Percentiles rank a stretch among this genome's conserved stretches.
These are phyloP conservation scores for Amphipyra tragopoginis DNA, from an alignment of 2,888 invertebrate species.

Conservation along the genomic window DNA sequence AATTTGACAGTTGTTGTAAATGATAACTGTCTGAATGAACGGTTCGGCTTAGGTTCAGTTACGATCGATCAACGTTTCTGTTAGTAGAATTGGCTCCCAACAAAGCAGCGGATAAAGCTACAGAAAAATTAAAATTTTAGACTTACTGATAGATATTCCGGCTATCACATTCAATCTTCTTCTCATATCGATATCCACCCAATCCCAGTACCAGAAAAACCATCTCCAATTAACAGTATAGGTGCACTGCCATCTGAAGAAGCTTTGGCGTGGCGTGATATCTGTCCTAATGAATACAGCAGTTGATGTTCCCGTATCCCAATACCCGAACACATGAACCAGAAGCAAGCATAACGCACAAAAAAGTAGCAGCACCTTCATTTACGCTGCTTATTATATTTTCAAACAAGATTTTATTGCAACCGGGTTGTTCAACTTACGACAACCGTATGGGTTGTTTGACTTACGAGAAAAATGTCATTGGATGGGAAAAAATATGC, in stretches of 20 bases:
- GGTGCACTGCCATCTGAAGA: conserved; percentile 58
- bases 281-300: fast-evolving
- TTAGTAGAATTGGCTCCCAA: too few species aligned
- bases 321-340: conserved; percentile 13
- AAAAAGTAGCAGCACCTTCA: conserved; percentile 13
- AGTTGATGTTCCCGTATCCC: conserved; percentile 28
- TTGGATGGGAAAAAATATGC: not conserved
- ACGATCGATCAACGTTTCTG: too few species aligned
- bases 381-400: not conserved
- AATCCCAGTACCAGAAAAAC: conserved; percentile 42
- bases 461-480: not conserved
- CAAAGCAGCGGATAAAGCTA: not conserved
- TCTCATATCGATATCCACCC: conserved; percentile 32
- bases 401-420: not conserved
- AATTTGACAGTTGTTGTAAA: too few species aligned
- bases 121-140: not conserved
- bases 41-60: too few species aligned
- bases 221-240: conserved; percentile 4
- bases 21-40: too few species aligned
- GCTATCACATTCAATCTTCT: conserved; percentile 46
- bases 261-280: conserved; percentile 3
- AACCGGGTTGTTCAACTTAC: not conserved
- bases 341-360: not conserved
- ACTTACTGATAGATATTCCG: conserved; percentile 61
- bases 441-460: not conserved